These are phyloP conservation scores for Neosilurus hyrtlii DNA, from an alignment of 2,797 vertebrate genomes.

Conservation along the genomic window DNA sequence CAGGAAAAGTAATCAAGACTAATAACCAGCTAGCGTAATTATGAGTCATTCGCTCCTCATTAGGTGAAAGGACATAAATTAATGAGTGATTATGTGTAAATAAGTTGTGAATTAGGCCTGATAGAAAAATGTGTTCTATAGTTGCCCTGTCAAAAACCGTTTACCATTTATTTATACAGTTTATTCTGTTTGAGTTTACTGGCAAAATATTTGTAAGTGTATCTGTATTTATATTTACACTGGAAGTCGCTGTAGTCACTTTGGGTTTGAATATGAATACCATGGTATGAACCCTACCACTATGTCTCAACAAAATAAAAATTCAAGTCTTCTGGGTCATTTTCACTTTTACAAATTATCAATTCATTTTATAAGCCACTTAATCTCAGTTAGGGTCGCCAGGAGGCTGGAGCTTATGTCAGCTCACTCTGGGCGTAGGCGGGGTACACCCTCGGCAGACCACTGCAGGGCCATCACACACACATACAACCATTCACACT, in stretches of 20 bases:
- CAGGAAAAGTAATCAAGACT: constrained; percentile 64
- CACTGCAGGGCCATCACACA: no score
- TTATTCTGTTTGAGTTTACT: no score
- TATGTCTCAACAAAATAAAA: background rate
- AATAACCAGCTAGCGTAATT: constrained; percentile 60
- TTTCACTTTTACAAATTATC: background rate
- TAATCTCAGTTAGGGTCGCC: no score
- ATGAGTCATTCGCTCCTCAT: constrained; percentile 69
- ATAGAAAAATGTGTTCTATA: background rate
- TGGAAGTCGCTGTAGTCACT: background rate
- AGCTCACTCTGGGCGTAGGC: no score
- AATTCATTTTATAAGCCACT: no score
- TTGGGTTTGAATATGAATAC: background rate
- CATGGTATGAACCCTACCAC: background rate
- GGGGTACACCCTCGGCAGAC: no score
- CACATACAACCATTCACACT: no score
- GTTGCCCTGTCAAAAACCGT: background rate
- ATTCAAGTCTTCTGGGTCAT: background rate
- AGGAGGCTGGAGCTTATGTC: no score
- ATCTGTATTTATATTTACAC: background rate
- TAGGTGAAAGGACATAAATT: constrained; percentile 68
- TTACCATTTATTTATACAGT: background rate
- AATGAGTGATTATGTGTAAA: constrained; percentile 55
- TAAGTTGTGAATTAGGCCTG: constrained; percentile 32
- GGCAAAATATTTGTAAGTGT: background rate